These are phyloP conservation scores for Crotalus viridis DNA, from an alignment of 2,113 vertebrate species.

Conservation along the genomic window DNA sequence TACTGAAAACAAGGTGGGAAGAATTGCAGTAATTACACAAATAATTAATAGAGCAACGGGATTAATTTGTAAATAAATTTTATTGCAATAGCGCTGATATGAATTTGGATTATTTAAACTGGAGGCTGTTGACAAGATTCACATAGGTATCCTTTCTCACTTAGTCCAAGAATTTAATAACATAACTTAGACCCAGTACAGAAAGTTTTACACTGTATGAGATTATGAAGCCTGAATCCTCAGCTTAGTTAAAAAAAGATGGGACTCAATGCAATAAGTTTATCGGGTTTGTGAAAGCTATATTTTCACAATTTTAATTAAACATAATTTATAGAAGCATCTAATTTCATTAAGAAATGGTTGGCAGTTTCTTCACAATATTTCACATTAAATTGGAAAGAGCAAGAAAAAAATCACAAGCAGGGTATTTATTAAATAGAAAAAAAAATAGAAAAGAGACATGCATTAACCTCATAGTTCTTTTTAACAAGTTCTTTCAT, in stretches of 20 bases:
- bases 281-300: conserved; percentile 26
- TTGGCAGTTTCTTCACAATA: conserved; percentile 59
- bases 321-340: conserved; percentile 56
- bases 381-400: conserved; percentile 64
- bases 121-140: conserved; percentile 50
- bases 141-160: conserved; percentile 67
- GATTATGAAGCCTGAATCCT: background rate
- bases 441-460: conserved; percentile 54
- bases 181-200: conserved; percentile 49
- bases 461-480: conserved; percentile 28
- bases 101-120: conserved; percentile 67
- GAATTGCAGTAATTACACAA: conserved; percentile 84
- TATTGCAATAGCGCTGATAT: conserved; percentile 73
- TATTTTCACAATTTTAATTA: conserved; percentile 37
- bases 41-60: conserved; percentile 82
- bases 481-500: conserved; percentile 34
- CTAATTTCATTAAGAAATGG: conserved; percentile 62
- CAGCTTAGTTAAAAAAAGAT: background rate
- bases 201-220: conserved; percentile 33
- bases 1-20: conserved; percentile 85
- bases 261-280: background rate
- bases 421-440: conserved; percentile 28
- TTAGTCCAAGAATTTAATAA: conserved; percentile 63
- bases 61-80: conserved; percentile 83
- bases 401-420: conserved; percentile 65